Percentiles rank a stretch among this genome's conserved stretches.
Conservation (phyloP, 2,888 invertebrate species). For the Romanomermis culicivorax region DNA sequence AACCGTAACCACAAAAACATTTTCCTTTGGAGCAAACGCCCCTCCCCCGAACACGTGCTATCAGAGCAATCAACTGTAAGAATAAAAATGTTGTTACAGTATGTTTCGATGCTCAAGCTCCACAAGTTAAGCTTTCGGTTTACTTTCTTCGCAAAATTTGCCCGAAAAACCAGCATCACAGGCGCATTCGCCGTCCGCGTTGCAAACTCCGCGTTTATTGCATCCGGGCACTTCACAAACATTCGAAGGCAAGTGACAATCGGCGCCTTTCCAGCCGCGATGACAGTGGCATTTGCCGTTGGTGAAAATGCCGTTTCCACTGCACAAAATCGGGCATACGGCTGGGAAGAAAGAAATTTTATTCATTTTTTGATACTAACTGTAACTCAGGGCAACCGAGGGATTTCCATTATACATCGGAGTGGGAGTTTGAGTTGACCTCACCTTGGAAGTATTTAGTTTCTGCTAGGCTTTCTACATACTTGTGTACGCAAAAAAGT, state of each 20-base stretch:
- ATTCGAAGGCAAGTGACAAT: conserved; percentile 77
- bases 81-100: no score
- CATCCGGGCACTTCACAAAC: conserved; percentile 88
- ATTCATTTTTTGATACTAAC: no score
- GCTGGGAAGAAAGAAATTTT: no score
- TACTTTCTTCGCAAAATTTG: conserved; percentile 79
- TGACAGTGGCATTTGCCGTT: conserved; percentile 91
- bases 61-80: conserved; percentile 78
- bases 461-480: no score
- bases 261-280: conserved; percentile 92
- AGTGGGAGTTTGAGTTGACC: no score
- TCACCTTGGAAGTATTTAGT: no score
- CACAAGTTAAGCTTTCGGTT: not conserved
- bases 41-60: conserved; percentile 73
- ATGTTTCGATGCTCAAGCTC: no score
- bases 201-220: conserved; percentile 83
- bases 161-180: conserved; percentile 78
- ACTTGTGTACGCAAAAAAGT: no score
- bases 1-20: conserved; percentile 87
- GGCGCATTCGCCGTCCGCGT: conserved; percentile 65
- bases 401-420: no score
- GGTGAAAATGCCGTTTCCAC: conserved; percentile 83
- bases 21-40: conserved; percentile 81
- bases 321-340: conserved; percentile 87
- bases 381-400: no score